phyloP scores from a whole-genome alignment of 2,888 invertebrate genomes.

The Aethes cnicana region DNA sequence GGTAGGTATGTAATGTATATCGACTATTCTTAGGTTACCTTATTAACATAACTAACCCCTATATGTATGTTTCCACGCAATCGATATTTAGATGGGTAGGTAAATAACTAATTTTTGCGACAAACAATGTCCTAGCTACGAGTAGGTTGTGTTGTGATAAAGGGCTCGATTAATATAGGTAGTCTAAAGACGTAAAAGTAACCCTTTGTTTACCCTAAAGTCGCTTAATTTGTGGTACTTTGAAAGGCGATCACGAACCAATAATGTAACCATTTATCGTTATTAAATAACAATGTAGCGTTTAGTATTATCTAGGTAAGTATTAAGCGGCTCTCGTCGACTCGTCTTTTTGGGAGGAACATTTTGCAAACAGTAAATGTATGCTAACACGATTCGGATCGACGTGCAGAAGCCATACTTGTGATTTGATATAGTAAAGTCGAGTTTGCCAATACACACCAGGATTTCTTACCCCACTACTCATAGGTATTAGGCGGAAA shows the following conservation, averaged over 20 bases:
- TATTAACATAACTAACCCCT: no score
- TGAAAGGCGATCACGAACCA: slow-evolving; percentile 13
- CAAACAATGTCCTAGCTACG: no score
- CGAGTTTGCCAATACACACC: no score
- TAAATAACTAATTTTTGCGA: no score
- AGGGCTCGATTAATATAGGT: no score
- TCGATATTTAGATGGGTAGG: no score
- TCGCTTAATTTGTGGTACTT: not conserved
- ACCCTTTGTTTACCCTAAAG: not conserved
- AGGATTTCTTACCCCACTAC: no score
- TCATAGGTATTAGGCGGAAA: no score
- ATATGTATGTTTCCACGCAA: no score
- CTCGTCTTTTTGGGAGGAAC: slow-evolving; percentile 1
- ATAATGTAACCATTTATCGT: not conserved
- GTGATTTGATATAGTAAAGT: slow-evolving; percentile 14
- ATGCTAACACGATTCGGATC: slow-evolving; percentile 13
- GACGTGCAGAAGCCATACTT: slow-evolving; percentile 5
- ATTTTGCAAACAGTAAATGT: slow-evolving; percentile 13
- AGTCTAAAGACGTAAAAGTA: not conserved
- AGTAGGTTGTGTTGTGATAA: no score
- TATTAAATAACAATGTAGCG: slow-evolving; percentile 9
- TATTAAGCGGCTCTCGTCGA: not conserved
- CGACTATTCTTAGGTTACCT: no score
- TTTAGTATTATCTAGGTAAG: slow-evolving; percentile 4
- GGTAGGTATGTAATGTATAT: no score